Conservation (phyloP, 2,797 vertebrate species). For the Cetoscarus ocellatus region DNA sequence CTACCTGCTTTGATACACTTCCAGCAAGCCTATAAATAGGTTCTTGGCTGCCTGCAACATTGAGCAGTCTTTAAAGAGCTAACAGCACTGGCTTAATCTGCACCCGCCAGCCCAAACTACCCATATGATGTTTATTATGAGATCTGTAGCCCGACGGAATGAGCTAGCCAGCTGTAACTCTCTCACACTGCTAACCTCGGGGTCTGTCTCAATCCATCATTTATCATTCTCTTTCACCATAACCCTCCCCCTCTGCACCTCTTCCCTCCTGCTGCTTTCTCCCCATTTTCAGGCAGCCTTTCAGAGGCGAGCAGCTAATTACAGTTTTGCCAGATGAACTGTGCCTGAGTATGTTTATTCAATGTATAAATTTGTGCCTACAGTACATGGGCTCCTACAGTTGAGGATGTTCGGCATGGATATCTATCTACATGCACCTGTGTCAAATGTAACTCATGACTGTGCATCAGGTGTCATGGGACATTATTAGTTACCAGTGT, state of each 20-base stretch:
- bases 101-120: constrained; percentile 80
- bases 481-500: constrained; percentile 46
- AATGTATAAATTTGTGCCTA: constrained; percentile 12
- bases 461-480: constrained; percentile 32
- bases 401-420: constrained; percentile 16
- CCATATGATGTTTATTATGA: constrained; percentile 84
- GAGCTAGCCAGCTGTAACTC: constrained; percentile 78
- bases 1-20: constrained; percentile 77
- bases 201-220: constrained; percentile 74
- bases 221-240: constrained; percentile 66
- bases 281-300: constrained; percentile 27
- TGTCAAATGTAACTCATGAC: constrained; percentile 22
- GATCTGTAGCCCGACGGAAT: constrained; percentile 72
- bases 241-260: constrained; percentile 37
- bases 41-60: constrained; percentile 69
- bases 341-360: constrained; percentile 39
- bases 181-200: constrained; percentile 75
- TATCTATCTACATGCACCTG: constrained; percentile 9
- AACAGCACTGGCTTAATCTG: constrained; percentile 81
- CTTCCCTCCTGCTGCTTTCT: constrained; percentile 51
- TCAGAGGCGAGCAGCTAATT: constrained; percentile 58
- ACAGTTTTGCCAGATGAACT: constrained; percentile 48
- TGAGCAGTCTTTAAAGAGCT: constrained; percentile 79
- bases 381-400: constrained; percentile 2
- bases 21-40: constrained; percentile 76